phyloP scores from a whole-genome alignment of 2,888 invertebrate genomes.

The Callosobruchus maculatus region DNA sequence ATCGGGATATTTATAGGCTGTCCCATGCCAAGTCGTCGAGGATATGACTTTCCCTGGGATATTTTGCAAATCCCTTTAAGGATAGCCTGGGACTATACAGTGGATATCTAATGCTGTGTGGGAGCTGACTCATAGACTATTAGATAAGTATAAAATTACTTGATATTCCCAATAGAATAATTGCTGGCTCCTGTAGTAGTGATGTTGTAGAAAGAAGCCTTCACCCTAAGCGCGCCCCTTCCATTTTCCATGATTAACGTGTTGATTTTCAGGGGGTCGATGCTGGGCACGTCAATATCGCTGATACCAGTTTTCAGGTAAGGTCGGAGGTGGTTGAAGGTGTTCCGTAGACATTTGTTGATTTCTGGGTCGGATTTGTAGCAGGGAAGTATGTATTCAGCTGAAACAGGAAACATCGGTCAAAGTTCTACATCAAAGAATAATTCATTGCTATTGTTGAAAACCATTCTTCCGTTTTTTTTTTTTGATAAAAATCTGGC shows the following conservation, averaged over 20 bases:
- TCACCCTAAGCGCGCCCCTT: slow-evolving; percentile 70
- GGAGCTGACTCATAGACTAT: too few relatives aligned
- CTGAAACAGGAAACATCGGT: slow-evolving; percentile 47
- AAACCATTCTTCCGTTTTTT: too few relatives aligned
- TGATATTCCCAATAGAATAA: slow-evolving; percentile 66
- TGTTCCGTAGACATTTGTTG: slow-evolving; percentile 63
- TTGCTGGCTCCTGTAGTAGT: slow-evolving; percentile 74
- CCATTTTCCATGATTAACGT: slow-evolving; percentile 74
- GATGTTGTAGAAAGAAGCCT: slow-evolving; percentile 71
- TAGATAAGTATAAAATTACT: too few relatives aligned
- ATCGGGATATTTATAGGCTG: too few relatives aligned
- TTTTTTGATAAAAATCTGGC: too few relatives aligned
- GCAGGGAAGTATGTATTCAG: slow-evolving; percentile 71
- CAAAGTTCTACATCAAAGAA: too few relatives aligned
- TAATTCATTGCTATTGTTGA: too few relatives aligned
- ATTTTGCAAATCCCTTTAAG: too few relatives aligned
- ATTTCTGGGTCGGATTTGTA: slow-evolving; percentile 62
- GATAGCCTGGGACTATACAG: too few relatives aligned
- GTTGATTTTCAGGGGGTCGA: slow-evolving; percentile 70
- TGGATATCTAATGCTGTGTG: too few relatives aligned
- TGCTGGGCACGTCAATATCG: slow-evolving; percentile 69
- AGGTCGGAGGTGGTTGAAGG: slow-evolving; percentile 70
- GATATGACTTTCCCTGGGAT: too few relatives aligned
- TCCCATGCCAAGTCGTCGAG: too few relatives aligned
- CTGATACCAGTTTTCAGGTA: slow-evolving; percentile 67